Conservation (phyloP, 2,113 vertebrate species). For the Callipepla squamata region DNA sequence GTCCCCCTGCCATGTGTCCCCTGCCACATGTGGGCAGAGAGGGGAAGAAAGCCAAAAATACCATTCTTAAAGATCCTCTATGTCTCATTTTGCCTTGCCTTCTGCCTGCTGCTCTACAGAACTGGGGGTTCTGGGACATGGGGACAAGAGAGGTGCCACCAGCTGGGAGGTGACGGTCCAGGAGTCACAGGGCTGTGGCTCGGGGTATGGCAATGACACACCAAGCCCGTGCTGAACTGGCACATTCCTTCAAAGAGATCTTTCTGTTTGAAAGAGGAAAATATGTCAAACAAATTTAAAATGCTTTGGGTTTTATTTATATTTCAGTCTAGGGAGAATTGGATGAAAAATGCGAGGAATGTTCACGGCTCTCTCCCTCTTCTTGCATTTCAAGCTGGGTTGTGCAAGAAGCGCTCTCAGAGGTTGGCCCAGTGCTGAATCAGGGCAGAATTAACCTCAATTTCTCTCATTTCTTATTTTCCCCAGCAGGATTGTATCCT, state of each 20-base stretch:
- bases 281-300: constrained; percentile 1
- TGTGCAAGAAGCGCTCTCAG: fast-evolving
- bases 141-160: background rate
- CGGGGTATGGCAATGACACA: background rate
- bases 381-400: fast-evolving
- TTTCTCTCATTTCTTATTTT: background rate
- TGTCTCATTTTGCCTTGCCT: background rate
- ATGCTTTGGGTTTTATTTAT: background rate
- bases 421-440: fast-evolving
- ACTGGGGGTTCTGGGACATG: background rate
- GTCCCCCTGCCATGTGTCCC: constrained; percentile 7
- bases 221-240: background rate
- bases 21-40: background rate
- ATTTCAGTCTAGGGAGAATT: background rate
- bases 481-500: background rate
- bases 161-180: fast-evolving
- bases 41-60: background rate
- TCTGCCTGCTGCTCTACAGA: background rate
- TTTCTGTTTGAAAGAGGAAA: constrained; percentile 23
- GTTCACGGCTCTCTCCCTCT: background rate
- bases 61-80: background rate
- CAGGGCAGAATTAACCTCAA: background rate
- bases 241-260: constrained; percentile 35
- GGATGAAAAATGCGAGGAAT: background rate
- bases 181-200: background rate